Evolutionary conservation across 1,140 invertebrate genomes (phyloP), one percentile per base, ranked within the genome.

Genomic region (Papilio polytes): DNA sequence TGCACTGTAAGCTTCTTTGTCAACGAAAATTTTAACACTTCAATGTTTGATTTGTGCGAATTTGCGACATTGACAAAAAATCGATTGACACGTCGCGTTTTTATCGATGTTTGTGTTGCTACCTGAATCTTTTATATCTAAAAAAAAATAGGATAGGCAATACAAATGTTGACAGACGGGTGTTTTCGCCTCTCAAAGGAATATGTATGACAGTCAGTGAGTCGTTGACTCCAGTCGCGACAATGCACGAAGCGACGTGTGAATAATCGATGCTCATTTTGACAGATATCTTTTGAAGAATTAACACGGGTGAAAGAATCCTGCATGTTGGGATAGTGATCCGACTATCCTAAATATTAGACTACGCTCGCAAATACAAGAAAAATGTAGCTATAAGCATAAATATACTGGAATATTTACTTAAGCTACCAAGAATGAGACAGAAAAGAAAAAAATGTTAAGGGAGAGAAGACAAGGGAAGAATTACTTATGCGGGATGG

Each of bases 31-130:
- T 90, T 92, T 94, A 94, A 94, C 94, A 94, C 92, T 94, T 93
- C 92, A 94, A 89, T 94, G 86, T 95, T 95, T 94, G 94, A 95
- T 95, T 92, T 94, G 94, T 92, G 90, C 89, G 92, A 93, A 94
- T 93, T 89, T 89, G 86, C 84, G 89, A 91, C 88, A 89, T 89
- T 48, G 66, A 85, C 82, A 92, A 92, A 92, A 94, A 93, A 87
- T 87, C 92, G 87, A 95, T 95, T 94, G 94, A 95, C 86, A 94
- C 85, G 88, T 95, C 87, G 90, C 89, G 89, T 93, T 94, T 94
- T 95, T 94, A 93, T 91, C 83, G 83, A 84, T 93, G 89, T 94
- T 94, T 93, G 91, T 89, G 87, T 94, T 89, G 86, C 92, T 95
- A 94, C 92, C 92, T 95, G 94, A 87, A 84, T 84, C 90, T 86